Percentiles rank a stretch among this genome's conserved stretches.
Conservation (phyloP, 2,797 vertebrate species). For the Tenualosa ilisha region DNA sequence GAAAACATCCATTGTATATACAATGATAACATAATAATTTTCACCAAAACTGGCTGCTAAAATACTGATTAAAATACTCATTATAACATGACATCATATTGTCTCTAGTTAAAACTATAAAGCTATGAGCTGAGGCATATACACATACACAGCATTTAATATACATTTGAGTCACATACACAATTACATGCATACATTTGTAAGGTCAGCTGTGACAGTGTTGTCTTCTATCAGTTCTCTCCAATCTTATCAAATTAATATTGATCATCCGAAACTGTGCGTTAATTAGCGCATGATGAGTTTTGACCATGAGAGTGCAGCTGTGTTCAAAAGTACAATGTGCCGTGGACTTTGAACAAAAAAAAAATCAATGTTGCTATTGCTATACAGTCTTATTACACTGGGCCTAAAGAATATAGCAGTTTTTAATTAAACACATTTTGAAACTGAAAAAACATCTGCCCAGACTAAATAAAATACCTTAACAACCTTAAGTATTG, state of each 20-base stretch:
- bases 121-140: too few species aligned
- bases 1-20: too few species aligned
- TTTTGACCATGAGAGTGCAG: neutral
- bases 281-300: neutral
- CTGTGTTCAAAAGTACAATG: neutral
- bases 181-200: too few species aligned
- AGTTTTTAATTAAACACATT: neutral
- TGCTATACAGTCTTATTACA: neutral
- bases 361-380: neutral
- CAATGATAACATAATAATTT: too few species aligned
- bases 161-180: too few species aligned
- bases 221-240: neutral
- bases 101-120: too few species aligned
- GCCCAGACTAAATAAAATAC: neutral
- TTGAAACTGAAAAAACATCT: neutral
- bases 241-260: too few species aligned
- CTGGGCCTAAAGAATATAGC: neutral
- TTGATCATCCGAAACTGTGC: neutral
- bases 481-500: neutral
- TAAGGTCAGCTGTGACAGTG: too few species aligned
- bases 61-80: too few species aligned
- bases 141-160: too few species aligned
- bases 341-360: neutral
- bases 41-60: too few species aligned
- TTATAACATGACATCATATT: too few species aligned